A percentile compares a stretch with the other conserved stretches of the same genome.
phyloP scores from a whole-genome alignment of 2,113 vertebrate genomes.

The Centrocercus urophasianus region DNA sequence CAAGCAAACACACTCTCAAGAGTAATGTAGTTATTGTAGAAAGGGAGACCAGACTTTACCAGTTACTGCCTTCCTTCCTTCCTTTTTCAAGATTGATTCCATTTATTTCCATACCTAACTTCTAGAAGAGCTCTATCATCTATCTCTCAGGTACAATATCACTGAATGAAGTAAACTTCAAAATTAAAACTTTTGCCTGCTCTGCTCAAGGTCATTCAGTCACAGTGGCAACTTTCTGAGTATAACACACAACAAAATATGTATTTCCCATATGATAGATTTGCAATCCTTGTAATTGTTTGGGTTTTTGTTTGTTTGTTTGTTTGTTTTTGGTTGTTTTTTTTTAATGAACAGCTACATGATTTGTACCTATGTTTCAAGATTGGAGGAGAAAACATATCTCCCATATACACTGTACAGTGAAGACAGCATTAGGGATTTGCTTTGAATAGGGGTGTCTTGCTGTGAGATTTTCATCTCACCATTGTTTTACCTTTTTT shows the following conservation, averaged over 20 bases:
- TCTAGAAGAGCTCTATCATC: background rate
- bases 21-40: background rate
- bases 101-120: constrained; percentile 9
- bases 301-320: too few species aligned
- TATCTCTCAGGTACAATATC: background rate
- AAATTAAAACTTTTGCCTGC: constrained; percentile 2
- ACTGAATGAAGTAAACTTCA: constrained; percentile 32
- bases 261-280: background rate
- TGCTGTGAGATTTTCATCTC: background rate
- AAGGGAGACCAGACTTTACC: background rate
- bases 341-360: background rate
- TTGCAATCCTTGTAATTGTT: background rate
- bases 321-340: too few species aligned
- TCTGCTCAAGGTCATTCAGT: background rate
- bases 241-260: background rate
- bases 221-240: constrained; percentile 11
- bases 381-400: background rate
- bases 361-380: constrained; percentile 5
- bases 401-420: background rate
- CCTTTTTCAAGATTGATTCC: background rate
- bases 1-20: background rate
- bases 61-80: background rate
- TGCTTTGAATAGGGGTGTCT: constrained; percentile 5
- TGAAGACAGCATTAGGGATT: background rate
- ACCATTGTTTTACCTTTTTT: background rate